These are phyloP conservation scores for Schrankia costaestrigalis DNA, from an alignment of 2,888 invertebrate species.

Conservation along the genomic window DNA sequence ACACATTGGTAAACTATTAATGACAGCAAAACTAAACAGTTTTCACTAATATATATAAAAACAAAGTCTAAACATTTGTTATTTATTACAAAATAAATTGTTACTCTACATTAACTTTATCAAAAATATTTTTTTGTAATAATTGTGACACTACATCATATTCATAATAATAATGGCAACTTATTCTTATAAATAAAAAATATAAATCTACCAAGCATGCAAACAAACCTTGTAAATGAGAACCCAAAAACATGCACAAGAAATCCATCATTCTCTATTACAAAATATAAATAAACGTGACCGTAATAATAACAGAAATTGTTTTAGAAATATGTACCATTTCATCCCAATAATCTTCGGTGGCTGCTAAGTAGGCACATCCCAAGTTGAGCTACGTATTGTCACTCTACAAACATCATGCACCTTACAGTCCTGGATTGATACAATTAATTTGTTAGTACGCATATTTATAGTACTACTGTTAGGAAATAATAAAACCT, in stretches of 20 bases:
- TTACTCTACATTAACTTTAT: too few species aligned
- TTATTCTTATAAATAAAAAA: constrained; percentile 8
- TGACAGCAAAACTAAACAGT: too few species aligned
- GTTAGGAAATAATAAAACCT: constrained; percentile 29
- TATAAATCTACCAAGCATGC: constrained; percentile 27
- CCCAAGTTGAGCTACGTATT: constrained; percentile 50
- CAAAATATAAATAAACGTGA: neutral
- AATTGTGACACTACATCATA: neutral
- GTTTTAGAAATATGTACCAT: too few species aligned
- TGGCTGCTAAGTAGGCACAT: constrained; percentile 47
- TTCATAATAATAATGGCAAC: constrained; percentile 8
- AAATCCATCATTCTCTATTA: too few species aligned
- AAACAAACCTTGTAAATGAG: constrained; percentile 23
- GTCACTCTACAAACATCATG: constrained; percentile 69
- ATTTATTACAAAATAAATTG: neutral
- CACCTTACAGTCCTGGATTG: constrained; percentile 75
- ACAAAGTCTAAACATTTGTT: neutral
- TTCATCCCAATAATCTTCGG: constrained; percentile 73
- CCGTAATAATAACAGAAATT: too few species aligned
- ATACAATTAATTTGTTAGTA: constrained; percentile 71
- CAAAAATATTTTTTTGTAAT: neutral
- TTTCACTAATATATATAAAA: neutral
- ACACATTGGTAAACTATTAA: too few species aligned
- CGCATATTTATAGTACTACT: constrained; percentile 31
- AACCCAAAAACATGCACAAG: constrained; percentile 20